phyloP scores from a whole-genome alignment of 2,888 invertebrate species.

The Drosophila tanythrix region DNA sequence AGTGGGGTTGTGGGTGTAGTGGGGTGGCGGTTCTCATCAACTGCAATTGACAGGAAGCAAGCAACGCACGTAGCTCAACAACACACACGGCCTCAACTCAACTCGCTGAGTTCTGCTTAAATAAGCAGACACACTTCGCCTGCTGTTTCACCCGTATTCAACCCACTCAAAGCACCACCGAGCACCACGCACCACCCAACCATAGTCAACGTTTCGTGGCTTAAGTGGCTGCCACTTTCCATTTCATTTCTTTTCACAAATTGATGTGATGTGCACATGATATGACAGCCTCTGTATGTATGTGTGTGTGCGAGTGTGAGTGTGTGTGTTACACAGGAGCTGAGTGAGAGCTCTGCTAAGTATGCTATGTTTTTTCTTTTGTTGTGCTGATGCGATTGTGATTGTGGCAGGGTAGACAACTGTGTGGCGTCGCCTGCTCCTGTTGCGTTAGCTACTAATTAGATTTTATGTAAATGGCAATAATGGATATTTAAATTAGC shows the following conservation, averaged over 20 bases:
- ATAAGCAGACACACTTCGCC: constrained; percentile 59
- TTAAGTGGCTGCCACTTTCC: constrained; percentile 70
- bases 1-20: background rate
- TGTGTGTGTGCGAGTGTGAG: background rate
- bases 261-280: constrained; percentile 73
- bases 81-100: background rate
- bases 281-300: constrained; percentile 47
- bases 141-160: background rate
- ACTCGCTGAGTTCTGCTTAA: constrained; percentile 44
- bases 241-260: constrained; percentile 69
- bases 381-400: constrained; percentile 38
- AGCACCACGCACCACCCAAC: background rate
- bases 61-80: constrained; percentile 48
- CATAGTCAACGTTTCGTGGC: constrained; percentile 32
- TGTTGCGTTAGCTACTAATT: constrained; percentile 58
- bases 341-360: constrained; percentile 39
- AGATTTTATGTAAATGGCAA: constrained; percentile 63
- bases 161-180: background rate
- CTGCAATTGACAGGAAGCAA: constrained; percentile 61
- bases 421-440: constrained; percentile 17
- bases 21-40: constrained; percentile 26
- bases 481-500: constrained; percentile 56
- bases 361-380: constrained; percentile 41
- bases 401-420: constrained; percentile 12
- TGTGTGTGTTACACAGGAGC: background rate